Evolutionary conservation across 1,140 invertebrate genomes (phyloP), one percentile per base, ranked within the genome.

Genomic region (Drosophila orosa): DNA sequence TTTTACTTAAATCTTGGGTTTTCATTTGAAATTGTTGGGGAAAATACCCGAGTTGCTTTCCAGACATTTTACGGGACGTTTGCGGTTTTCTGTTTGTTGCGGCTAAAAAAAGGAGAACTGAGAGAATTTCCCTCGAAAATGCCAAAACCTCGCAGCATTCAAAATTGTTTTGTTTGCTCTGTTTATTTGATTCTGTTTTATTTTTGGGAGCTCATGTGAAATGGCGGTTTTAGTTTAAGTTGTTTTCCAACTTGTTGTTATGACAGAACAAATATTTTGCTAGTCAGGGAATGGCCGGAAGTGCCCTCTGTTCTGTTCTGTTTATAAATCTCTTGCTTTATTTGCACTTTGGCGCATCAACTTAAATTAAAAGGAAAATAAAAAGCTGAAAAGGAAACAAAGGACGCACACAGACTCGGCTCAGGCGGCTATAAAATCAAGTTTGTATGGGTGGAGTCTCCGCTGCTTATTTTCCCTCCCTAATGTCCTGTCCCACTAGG

Each of bases 291-390:
- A 52, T 29, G 45, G 39, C 24, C 17, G 60, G 22, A 29, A 55
- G 56, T 33, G 61, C 37, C 66, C 24, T 54, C 19, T 9, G 13
- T 3, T 35, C 31, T 31, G 47, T 22, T 66, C 42, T 87, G 76
- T 86, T 87, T 87, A 87, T 86, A 86, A 86, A 86, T 86, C 83
- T 83, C 33, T 67, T 66, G 67, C 63, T 87, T 86, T 87, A 86
- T 87, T 86, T 86, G 72, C 83, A 66, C 84, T 83, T 79, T 72
- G 59, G 62, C 82, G 80, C 82, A 86, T 87, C 69, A 86, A 87
- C 75, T 79, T 79, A 79, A 87, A 86, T 82, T 82, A 87, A 85
- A 85, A 87, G 45, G 27, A 42, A 74, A 66, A 85, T 62, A 84
- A 80, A 57, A 57, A 54, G 57, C 57, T 67, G 61, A 71, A 86